Base-by-base conservation (phyloP, 2,113 vertebrate species). In the Neomonachus schauinslandi region DNA sequence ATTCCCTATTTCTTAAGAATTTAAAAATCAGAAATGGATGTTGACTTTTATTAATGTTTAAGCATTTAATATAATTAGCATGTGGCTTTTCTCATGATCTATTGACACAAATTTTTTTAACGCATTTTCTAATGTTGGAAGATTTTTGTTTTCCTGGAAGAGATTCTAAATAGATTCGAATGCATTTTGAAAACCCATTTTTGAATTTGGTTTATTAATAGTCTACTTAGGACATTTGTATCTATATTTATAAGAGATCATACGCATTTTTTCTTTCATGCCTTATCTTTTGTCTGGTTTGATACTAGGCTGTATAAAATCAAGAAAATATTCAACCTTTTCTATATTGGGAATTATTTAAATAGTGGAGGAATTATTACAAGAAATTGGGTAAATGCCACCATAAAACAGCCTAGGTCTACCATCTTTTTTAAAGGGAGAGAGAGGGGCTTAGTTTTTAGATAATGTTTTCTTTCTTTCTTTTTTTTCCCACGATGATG, bases 1-100 rank as follows among this genome's bases (percentile, higher is more conserved):
- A 89, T 71, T 83, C 16, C 31, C 63, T 91, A 28, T 57, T 86
- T 61, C 80, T 61, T 80, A 91, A 81, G 31, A 81, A 72, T 80
- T 85, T 65, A 91, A 94, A 94, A 94, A 51, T 80, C 71, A 81
- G 59, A 71, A 94, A 81, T 87, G 55, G 67, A 72, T 87, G 24
- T 74, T 74, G 36, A 91, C 65, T 65, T 61, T 86, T 81, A 90
- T n/a, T 91, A 86, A 49, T 36, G 83, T 89, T 61, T 94, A 72
- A 65, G 24, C 53, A 74, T 81, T 81, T 94, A 69, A 74, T 36
- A 36, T 85, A 91, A 96, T 91, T 77, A 71, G 69, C 39, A 94
- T 72, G 46, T 46, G 63, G 31, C 14, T 81, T 81, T 94, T 91
- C 61, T 89, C 33, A 61, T 84, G 13, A 63, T 51, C 24, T 39